Base-by-base conservation (phyloP, 2,888 invertebrate species). In the Monoplex corrugatus region DNA sequence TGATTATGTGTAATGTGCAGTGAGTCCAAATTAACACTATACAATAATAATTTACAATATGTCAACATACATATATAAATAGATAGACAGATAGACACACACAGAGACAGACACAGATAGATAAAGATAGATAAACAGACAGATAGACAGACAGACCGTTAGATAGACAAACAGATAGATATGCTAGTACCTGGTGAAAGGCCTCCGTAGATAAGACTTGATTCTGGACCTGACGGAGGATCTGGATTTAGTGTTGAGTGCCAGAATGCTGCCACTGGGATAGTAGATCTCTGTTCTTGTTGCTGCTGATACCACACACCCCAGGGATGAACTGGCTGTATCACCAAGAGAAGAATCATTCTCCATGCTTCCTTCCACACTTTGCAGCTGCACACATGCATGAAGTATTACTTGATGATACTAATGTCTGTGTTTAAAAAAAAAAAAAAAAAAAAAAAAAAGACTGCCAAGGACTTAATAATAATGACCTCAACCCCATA, bases 141-240 rank as follows among this genome's bases (percentile, higher is more conserved):
- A n/a, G n/a, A n/a, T n/a, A n/a, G n/a, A n/a, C n/a, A n/a, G n/a
- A n/a, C n/a, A n/a, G n/a, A n/a, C n/a, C n/a, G n/a, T n/a, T n/a
- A n/a, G n/a, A n/a, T n/a, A n/a, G n/a, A n/a, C n/a, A n/a, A n/a
- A n/a, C n/a, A n/a, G n/a, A n/a, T n/a, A n/a, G n/a, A n/a, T n/a
- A n/a, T n/a, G n/a, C n/a, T n/a, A n/a, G n/a, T n/a, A 88, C 88
- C 88, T 88, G 44, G 88, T 80, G 44, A 88, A 88, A 23, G 88
- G 88, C 32, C 82, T 43, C 23, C 88, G 57, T 45, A 88, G 83
- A 32, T 88, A 88, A 16, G 88, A 63, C 35, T 44, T 88, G 68
- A 88, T 57, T 45, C 35, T 88, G 45, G 82, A 68, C 44, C 28
- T 82, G 50, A 88, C 83, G 1, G 88, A 88, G 43, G 43, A n/a